Conservation (phyloP, 2,113 vertebrate genomes). For the Planiliza haematocheilus region DNA sequence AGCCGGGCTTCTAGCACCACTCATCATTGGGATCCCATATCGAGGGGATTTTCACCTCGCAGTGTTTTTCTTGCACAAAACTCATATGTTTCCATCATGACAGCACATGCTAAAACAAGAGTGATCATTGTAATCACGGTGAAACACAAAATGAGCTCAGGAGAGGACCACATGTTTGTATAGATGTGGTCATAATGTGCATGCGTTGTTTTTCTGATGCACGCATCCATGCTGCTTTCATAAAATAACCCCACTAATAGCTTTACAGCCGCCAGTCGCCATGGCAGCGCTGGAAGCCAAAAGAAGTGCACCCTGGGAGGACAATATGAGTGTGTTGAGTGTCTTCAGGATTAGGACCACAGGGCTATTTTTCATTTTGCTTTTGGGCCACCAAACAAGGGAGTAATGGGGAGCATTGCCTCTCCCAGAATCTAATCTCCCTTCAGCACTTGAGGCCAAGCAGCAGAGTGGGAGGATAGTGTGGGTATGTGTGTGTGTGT, state of each 20-base stretch:
- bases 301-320: slow-evolving; percentile 79
- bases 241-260: slow-evolving; percentile 71
- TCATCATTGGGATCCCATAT: slow-evolving; percentile 68
- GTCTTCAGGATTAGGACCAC: slow-evolving; percentile 88
- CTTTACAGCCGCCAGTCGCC: slow-evolving; percentile 78
- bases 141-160: slow-evolving; percentile 50
- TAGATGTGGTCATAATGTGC: slow-evolving; percentile 46
- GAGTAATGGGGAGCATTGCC: slow-evolving; percentile 85
- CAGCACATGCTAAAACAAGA: slow-evolving; percentile 48
- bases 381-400: slow-evolving; percentile 85
- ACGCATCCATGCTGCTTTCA: slow-evolving; percentile 51
- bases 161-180: slow-evolving; percentile 51
- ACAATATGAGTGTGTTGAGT: slow-evolving; percentile 86
- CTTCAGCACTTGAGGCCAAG: slow-evolving; percentile 79
- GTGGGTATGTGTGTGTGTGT: slow-evolving; percentile 22
- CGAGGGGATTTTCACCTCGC: slow-evolving; percentile 67
- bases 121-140: slow-evolving; percentile 43
- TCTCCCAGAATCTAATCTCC: slow-evolving; percentile 86
- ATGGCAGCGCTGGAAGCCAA: slow-evolving; percentile 85
- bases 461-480: slow-evolving; percentile 62
- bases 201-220: slow-evolving; percentile 36
- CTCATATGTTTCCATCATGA: slow-evolving; percentile 53
- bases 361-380: slow-evolving; percentile 90
- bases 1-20: slow-evolving; percentile 70
- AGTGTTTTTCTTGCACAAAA: slow-evolving; percentile 64